Base-by-base conservation (phyloP, 1,140 invertebrate species). In the Phymorhynchus buccinoides region DNA sequence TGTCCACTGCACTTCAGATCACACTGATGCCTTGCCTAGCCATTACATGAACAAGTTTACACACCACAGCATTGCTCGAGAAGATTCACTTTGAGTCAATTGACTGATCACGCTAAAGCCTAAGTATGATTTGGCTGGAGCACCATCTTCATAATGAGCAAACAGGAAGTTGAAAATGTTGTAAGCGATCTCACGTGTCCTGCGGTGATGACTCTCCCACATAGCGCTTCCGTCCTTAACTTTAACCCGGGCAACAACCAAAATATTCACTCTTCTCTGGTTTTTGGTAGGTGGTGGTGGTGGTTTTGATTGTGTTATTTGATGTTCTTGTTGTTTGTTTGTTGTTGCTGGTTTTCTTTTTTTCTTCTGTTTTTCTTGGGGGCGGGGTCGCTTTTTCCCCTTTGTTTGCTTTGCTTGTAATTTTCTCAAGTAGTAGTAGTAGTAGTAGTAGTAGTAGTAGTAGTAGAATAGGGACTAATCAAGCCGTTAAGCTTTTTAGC, bases 301-400 rank as follows among this genome's bases (percentile, higher is more conserved):
- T 18, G 35, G 37, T 18, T n/a, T 30, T 14, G 30, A 30, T 14
- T 32, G 35, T n/a, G 14, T 16, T n/a, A 75, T 3, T 37, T 14
- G 35, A 16, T 16, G 30, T n/a, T 18, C 7, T 37, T n/a, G 44
- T 48, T 48, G 44, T 48, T 18, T 32, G 18, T 44, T 18, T 42
- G 27, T 39, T 30, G 1, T 82, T 32, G 1, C n/a, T 3, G 18
- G 6, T n/a, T 62, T 0, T 82, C 48, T 56, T 37, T 52, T 27
- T 73, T 39, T 41, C 7, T 68, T 42, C 41, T 18, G 18, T 32
- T 68, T n/a, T 87, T 79, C n/a, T n/a, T n/a, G n/a, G n/a, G n/a
- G n/a, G n/a, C n/a, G n/a, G n/a, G n/a, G n/a, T n/a, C n/a, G n/a
- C n/a, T n/a, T n/a, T n/a, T n/a, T n/a, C n/a, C n/a, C n/a, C n/a